Base-by-base conservation (phyloP, 2,888 invertebrate genomes). In the Drosophila heteroneura region DNA sequence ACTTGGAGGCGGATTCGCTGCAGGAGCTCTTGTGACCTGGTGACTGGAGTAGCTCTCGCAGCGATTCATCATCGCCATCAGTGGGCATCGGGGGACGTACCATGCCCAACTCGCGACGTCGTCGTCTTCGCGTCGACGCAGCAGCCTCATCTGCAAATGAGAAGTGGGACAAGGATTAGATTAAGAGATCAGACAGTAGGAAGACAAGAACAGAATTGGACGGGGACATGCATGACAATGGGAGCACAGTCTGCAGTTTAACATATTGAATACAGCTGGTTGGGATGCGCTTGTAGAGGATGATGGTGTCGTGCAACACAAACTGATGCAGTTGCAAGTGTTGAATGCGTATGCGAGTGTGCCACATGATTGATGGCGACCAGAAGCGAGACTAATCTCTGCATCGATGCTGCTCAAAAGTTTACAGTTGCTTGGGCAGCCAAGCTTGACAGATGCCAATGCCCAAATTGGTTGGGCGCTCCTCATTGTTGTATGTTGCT, bases 71-170 rank as follows among this genome's bases (percentile, higher is more conserved):
- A 77, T 93, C 91, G 19, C 90, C 85, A 26, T 47, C 47, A 26
- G 47, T 26, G 3, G 93, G 93, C 41, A 93, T 85, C 63, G 93
- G 64, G n/a, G 90, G 90, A 60, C 92, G 92, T 0, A 92, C 89
- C 91, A 93, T 89, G 39, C 93, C 92, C 70, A 93, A 75, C 68
- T 93, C 93, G 28, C 93, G 93, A 39, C 93, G 92, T 12, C 93
- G 91, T 41, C 94, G 91, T 10, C 93, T 90, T 52, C 93, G 91
- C 30, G 81, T 78, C 3, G 92, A 91, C 47, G 92, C 91, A 57
- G 92, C 91, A 56, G 70, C 61, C 53, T 94, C 94, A 93, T 94
- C 95, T 91, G 91, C 3, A 91, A 91, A 28, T 49, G 33, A 52
- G 49, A 14, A 5, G 16, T 30, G n/a, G 14, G 9, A 47, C 2